Percentiles rank a stretch among this genome's conserved stretches.
Evolutionary conservation across 2,113 vertebrate species (phyloP).

Genomic region (Terrapene triunguis): DNA sequence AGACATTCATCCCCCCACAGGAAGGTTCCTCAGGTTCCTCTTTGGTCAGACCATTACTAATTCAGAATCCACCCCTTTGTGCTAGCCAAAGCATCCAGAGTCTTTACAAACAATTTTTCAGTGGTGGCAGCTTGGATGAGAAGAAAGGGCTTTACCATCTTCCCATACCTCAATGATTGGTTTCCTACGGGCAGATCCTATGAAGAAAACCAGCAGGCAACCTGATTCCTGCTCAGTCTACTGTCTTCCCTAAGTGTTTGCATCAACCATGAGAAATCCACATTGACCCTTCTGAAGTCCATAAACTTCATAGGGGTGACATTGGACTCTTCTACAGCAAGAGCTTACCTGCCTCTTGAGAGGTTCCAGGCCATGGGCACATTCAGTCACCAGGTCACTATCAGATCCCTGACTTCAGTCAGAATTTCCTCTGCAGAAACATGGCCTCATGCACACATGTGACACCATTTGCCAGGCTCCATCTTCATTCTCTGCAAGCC

Average conservation of each 20-base stretch:
- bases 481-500: too few relatives aligned
- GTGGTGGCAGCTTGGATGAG: neutral
- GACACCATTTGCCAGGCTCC: too few relatives aligned
- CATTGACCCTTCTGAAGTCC: neutral
- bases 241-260: neutral
- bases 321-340: neutral
- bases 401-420: too few relatives aligned
- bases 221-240: neutral
- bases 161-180: neutral
- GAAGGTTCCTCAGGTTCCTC: neutral
- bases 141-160: neutral
- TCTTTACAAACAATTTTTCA: too few relatives aligned
- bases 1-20: neutral
- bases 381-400: too few relatives aligned
- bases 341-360: too few relatives aligned
- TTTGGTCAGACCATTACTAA: neutral
- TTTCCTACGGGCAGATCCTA: neutral
- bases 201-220: neutral
- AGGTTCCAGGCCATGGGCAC: neutral
- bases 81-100: neutral
- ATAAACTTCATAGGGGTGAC: neutral
- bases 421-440: too few relatives aligned
- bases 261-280: neutral
- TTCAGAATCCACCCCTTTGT: neutral
- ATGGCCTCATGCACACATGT: too few relatives aligned